These are phyloP conservation scores for Callosobruchus maculatus DNA, from an alignment of 2,888 invertebrate species.

Conservation along the genomic window DNA sequence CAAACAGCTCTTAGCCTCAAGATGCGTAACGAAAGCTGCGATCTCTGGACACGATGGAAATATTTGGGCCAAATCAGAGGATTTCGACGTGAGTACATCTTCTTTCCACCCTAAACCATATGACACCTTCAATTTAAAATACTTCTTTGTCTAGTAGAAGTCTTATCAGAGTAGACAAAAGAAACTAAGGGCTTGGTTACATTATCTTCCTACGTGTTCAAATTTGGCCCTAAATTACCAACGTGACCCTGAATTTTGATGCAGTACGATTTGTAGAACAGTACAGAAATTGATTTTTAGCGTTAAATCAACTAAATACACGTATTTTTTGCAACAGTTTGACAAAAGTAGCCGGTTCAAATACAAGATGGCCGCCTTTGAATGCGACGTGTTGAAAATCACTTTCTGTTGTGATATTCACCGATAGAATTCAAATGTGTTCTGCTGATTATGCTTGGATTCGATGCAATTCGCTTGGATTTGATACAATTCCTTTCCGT, in stretches of 20 bases:
- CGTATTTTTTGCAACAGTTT: slow-evolving; percentile 16
- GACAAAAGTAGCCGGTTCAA: slow-evolving; percentile 32
- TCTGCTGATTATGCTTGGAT: background rate
- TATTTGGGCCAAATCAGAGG: slow-evolving; percentile 91
- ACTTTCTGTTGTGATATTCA: background rate
- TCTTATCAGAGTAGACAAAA: slow-evolving; percentile 20
- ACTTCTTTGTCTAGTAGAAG: background rate
- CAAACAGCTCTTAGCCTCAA: slow-evolving; percentile 93
- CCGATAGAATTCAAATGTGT: background rate
- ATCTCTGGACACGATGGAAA: slow-evolving; percentile 94
- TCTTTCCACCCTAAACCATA: background rate
- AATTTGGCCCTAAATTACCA: background rate
- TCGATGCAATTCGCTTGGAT: no score
- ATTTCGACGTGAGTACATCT: slow-evolving; percentile 80
- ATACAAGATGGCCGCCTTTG: slow-evolving; percentile 43
- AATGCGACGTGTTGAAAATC: slow-evolving; percentile 40
- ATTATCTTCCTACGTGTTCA: background rate
- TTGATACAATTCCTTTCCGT: background rate
- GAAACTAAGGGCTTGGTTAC: slow-evolving; percentile 28
- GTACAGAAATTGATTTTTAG: background rate
- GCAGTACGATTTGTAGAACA: background rate
- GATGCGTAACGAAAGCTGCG: slow-evolving; percentile 91
- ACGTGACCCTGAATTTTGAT: background rate
- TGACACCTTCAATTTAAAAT: background rate
- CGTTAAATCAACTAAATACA: background rate